Base-by-base conservation (phyloP, 35 echinoderm and acorn worm genomes). In the Apostichopus californicus region DNA sequence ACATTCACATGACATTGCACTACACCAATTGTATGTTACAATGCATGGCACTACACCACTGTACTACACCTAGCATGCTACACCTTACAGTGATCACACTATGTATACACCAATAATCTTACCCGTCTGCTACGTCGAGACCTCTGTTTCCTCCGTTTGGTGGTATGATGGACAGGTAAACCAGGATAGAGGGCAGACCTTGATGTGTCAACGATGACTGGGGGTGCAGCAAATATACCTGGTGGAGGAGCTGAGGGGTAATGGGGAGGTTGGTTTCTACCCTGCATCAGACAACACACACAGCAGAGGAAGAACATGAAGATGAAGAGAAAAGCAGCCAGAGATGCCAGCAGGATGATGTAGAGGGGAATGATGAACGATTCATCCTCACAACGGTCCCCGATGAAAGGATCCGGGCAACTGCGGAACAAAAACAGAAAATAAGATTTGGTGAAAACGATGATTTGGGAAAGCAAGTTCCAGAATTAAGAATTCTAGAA, bases 291-390 rank as follows among this genome's bases (percentile, higher is more conserved):
- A 59, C 55, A 85, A 15, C 81, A 85, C 1, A 58, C 22, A 15
- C 81, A 85, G 20, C 81, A 85, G 5, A 85, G 55, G 81, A 85
- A 85, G 55, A 85, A 85, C 17, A 59, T 58, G 12, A 85, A 23
- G 52, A 85, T 9, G 55, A 85, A 85, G 0, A 85, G 81, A 6
- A 85, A 85, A 1, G n/a, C 55, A 8, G 81, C 81, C 55, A 85
- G 28, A 4, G 81, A 20, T 3, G 14, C 81, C 14, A 85, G 24
- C 17, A 85, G 2, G 56, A 85, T 85, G 54, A 85, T 58, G 81
- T 58, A 85, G 54, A 85, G 55, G 0, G 81, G 81, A 58, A 85
- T n/a, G 24, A 58, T 56, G 1, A 59, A 59, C 1, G 81, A 57
- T 20, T 85, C 81, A 8, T 59, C 58, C 58, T 85, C 55, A 58